Base-by-base conservation (phyloP, 2,797 vertebrate genomes). In the Nannoperca obscura region DNA sequence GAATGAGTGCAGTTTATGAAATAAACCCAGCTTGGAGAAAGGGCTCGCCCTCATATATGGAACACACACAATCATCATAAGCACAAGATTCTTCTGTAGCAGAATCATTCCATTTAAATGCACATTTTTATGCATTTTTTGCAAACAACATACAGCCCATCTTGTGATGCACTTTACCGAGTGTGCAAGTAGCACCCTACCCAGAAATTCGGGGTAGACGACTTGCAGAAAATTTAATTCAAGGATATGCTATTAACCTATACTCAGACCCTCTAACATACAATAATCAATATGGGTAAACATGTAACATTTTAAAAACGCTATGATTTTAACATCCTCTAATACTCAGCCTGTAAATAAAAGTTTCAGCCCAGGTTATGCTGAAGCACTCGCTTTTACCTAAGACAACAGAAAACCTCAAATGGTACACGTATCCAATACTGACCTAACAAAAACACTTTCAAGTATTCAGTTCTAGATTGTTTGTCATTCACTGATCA, bases 1-100 rank as follows among this genome's bases (percentile, higher is more conserved):
- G 73, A 75, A 60, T 42, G 36, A 82, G 20, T 3, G 2, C 24
- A 0, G 49, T 80, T 74, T n/a, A 17, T 80, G 69, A 86, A 86
- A 86, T 82, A 61, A 82, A 66, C 3, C 22, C 53, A 0, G 24
- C 52, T 58, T 0, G 27, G 27, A 42, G 22, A 7, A 20, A 13
- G 17, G 13, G 15, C 36, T 57, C 46, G 44, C 24, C 42, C 17
- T 15, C 40, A 38, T 36, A 19, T 11, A 22, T 14, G 24, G 5
- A 46, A 38, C 7, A 13, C 2, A 50, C 12, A 34, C 24, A 52
- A 49, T 19, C 40, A 11, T 58, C 5, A 62, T 32, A 46, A 61
- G 53, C 24, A 22, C 46, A 40, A 22, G 15, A 20, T 5, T 42
- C 32, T 27, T 22, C 15, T 62, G 11, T 1, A 14, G 63, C 27